Base-by-base conservation (phyloP, 1,140 invertebrate species). In the Drosophila ironensis region DNA sequence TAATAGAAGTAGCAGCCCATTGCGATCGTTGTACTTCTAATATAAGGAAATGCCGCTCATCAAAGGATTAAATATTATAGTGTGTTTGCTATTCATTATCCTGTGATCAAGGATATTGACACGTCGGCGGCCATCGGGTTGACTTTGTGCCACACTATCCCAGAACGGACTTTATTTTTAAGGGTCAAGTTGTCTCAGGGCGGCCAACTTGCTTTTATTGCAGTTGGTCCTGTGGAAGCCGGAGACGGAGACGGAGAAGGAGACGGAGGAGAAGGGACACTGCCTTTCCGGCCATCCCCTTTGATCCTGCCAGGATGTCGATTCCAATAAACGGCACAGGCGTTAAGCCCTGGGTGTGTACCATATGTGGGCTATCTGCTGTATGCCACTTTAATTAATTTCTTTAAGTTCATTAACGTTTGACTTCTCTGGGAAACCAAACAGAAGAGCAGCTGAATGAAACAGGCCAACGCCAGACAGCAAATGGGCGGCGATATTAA, bases 331-430 rank as follows among this genome's bases (percentile, higher is more conserved):
- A 82, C 35, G 56, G 22, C 12, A 38, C 48, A 57, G 64, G 64
- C 67, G 77, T 82, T 81, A 81, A 81, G 60, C 73, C 30, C 5
- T 8, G 12, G 30, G 14, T 16, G 14, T 8, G 33, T 16, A 14
- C 40, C 53, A 64, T 38, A 69, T 75, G 72, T 57, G 50, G 25
- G 28, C 16, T 44, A 33, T 40, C 19, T 19, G 30, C 19, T 17
- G 12, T 45, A 48, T 59, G 69, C 53, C 63, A 84, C 73, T 82
- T 84, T 78, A 82, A 82, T 82, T 82, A 82, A 82, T 82, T 82
- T 82, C 78, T 82, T 82, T 82, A 84, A 82, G 78, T 82, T 82
- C 78, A 84, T 82, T 82, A 82, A 84, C 73, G 70, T 82, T 84
- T 84, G 73, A 82, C 78, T 82, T 82, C 73, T 73, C 60, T 56